Percentiles rank a stretch among this genome's conserved stretches.
phyloP scores from a whole-genome alignment of 2,113 vertebrate genomes.

The Syngnathus typhle region DNA sequence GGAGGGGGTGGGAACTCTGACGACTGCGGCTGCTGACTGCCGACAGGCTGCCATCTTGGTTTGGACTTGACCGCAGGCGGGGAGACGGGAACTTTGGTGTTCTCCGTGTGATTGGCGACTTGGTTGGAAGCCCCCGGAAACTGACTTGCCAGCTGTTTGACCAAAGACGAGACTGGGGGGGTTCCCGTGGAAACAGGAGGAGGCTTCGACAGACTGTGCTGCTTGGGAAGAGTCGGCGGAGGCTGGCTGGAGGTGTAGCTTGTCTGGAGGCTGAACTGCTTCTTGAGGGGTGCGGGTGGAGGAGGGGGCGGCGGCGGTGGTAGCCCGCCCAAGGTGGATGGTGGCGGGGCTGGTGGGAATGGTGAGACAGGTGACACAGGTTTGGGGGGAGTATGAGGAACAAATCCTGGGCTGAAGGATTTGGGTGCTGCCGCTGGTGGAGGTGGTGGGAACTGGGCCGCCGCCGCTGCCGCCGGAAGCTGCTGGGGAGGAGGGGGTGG shows the following conservation, averaged over 20 bases:
- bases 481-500: constrained; percentile 49
- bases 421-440: constrained; percentile 76
- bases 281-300: constrained; percentile 72
- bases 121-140: constrained; percentile 74
- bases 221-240: constrained; percentile 82
- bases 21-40: constrained; percentile 71
- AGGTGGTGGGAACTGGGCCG: constrained; percentile 62
- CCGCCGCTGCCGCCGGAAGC: constrained; percentile 34
- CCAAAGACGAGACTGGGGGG: constrained; percentile 70
- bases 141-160: constrained; percentile 86
- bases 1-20: constrained; percentile 75
- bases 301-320: constrained; percentile 63
- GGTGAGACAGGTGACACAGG: constrained; percentile 56
- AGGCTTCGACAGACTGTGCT: constrained; percentile 78
- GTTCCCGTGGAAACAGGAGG: constrained; percentile 33
- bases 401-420: constrained; percentile 64
- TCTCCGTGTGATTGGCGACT: constrained; percentile 48
- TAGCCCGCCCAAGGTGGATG: constrained; percentile 25
- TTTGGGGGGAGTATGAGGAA: constrained; percentile 68
- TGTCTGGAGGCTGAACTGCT: constrained; percentile 70
- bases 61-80: constrained; percentile 91
- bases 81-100: constrained; percentile 74
- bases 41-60: constrained; percentile 86
- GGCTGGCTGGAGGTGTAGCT: constrained; percentile 62
- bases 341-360: constrained; percentile 53